Conservation (phyloP, 2,888 invertebrate genomes). For the Phengaris arion region DNA sequence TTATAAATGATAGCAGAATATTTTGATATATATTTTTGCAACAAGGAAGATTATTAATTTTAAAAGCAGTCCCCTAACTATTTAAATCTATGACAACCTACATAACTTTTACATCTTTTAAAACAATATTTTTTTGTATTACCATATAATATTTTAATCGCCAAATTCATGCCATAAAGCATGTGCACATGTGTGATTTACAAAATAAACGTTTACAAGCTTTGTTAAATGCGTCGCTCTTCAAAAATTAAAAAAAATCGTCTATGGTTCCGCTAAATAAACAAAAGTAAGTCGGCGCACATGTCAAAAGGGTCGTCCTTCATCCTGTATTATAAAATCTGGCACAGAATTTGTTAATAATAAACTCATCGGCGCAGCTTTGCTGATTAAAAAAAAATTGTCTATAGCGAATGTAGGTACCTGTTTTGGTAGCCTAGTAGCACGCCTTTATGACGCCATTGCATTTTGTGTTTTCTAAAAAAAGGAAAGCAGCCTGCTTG, state of each 20-base stretch:
- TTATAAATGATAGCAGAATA: constrained; percentile 9
- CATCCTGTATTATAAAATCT: constrained; percentile 66
- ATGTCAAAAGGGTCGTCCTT: constrained; percentile 63
- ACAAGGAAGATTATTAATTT: neutral
- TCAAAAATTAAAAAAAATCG: constrained; percentile 43
- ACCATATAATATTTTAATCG: neutral
- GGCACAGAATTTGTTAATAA: constrained; percentile 71
- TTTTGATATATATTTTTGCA: neutral
- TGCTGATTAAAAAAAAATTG: constrained; percentile 44
- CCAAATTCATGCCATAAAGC: neutral
- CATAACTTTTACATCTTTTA: too few species aligned
- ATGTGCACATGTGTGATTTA: neutral
- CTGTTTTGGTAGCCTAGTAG: neutral
- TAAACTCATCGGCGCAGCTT: constrained; percentile 76
- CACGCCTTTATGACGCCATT: neutral
- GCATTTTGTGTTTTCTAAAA: neutral
- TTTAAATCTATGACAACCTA: too few species aligned
- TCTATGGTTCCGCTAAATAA: constrained; percentile 67
- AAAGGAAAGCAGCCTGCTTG: neutral
- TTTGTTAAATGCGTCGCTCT: constrained; percentile 16
- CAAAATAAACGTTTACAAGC: constrained; percentile 2
- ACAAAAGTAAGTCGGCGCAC: constrained; percentile 68
- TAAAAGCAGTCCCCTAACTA: too few species aligned
- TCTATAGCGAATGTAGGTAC: neutral
- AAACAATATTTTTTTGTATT: too few species aligned